Base-by-base conservation (phyloP, 2,113 vertebrate species). In the Catharus minimus region DNA sequence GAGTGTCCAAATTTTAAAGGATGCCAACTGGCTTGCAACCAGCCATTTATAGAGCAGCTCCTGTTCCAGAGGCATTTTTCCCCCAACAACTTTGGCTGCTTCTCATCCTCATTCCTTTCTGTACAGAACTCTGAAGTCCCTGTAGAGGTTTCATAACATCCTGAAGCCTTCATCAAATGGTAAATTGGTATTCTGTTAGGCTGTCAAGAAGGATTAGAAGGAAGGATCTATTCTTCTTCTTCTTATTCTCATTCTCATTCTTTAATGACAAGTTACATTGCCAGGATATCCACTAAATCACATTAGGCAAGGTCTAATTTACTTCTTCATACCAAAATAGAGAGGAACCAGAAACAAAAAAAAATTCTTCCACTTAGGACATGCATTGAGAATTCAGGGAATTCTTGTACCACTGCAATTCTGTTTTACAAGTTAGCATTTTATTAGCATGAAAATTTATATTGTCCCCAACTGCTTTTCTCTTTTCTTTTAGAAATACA, bases 141-240 rank as follows among this genome's bases (percentile, higher is more conserved):
- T 69, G 39, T 52, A 94, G 93, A 94, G 92, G 86, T 91, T 96
- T 94, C 61, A 30, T 88, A 93, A 85, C 79, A 64, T 95, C 82
- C 90, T 77, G 79, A 91, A 95, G 90, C 85, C 90, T 95, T 95
- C 88, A 83, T 93, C 94, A 88, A 96, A 74, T 91, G 85, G 92
- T 94, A 91, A 89, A 92, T 95, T 95, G 92, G 75, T 91, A 83
- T 95, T 95, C 93, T 94, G 93, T 94, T 95, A 90, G 86, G 76
- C 82, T 91, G 94, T 93, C 88, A 90, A 75, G 90, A 95, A 65
- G 76, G 69, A 96, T 95, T 95, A 95, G 94, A 41, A 90, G 73
- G 80, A 95, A 72, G 90, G 38, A 92, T 91, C 88, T 88, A 86
- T 90, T 95, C 61, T 85, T 90, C 43, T 93, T 94, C 13, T 95